phyloP scores from a whole-genome alignment of 53 echinoderm and acorn worm genomes.

The Patiria pectinifera region DNA sequence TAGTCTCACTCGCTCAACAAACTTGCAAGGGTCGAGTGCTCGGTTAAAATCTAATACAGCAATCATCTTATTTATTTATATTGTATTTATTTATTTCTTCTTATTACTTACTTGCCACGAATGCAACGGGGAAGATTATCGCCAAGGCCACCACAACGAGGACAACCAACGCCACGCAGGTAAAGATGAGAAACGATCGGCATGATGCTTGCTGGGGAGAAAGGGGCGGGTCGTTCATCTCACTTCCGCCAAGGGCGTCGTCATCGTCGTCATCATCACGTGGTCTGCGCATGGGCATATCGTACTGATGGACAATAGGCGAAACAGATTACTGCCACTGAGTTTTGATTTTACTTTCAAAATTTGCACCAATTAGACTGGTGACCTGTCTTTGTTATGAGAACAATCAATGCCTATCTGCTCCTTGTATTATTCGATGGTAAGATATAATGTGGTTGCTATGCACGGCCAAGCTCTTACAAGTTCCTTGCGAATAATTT shows the following conservation, averaged over 20 bases:
- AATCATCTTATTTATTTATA: not conserved
- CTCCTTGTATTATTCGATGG: too few relatives aligned
- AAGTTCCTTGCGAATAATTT: too few relatives aligned
- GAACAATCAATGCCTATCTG: too few relatives aligned
- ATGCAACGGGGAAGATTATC: constrained; percentile 10
- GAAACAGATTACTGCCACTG: too few relatives aligned
- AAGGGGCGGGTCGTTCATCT: not conserved
- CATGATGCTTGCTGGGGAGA: not conserved
- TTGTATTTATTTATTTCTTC: not conserved
- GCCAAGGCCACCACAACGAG: not conserved
- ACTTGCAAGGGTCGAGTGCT: too few relatives aligned
- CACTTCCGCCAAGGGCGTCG: not conserved
- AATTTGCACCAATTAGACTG: too few relatives aligned
- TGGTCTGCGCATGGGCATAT: not conserved
- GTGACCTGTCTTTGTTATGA: too few relatives aligned
- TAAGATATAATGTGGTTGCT: too few relatives aligned
- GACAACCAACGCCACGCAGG: not conserved
- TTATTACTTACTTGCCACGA: constrained; percentile 13
- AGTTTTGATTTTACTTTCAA: too few relatives aligned
- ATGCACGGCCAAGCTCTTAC: too few relatives aligned
- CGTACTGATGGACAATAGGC: not conserved
- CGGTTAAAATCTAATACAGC: too few relatives aligned
- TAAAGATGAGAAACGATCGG: not conserved
- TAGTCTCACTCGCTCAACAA: too few relatives aligned
- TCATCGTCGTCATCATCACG: not conserved